Conservation (phyloP, 2,113 vertebrate species). For the Lepus europaeus region DNA sequence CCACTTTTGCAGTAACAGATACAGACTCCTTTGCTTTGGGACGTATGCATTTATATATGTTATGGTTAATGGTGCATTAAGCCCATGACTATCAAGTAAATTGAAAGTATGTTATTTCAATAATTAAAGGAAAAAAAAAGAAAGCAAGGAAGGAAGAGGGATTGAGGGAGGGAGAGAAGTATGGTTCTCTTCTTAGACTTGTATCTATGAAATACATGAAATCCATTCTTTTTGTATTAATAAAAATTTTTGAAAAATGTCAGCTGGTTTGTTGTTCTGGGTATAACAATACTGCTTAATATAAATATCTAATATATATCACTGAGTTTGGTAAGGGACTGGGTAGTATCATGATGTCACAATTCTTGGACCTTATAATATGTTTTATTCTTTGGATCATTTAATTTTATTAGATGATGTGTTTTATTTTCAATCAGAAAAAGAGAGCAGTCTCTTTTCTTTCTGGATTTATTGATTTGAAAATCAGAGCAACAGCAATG, state of each 20-base stretch:
- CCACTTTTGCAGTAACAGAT: background rate
- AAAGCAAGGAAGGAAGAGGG: no score
- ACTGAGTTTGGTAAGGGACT: conserved; percentile 59
- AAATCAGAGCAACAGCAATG: no score
- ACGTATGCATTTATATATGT: background rate
- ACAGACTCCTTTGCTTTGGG: background rate
- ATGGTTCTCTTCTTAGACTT: no score
- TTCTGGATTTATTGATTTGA: no score
- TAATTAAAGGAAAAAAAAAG: no score
- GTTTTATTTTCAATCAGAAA: conserved; percentile 84
- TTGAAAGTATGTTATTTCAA: no score
- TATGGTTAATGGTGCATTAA: no score
- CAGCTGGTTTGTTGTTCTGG: background rate
- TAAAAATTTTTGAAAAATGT: background rate
- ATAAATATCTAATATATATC: conserved; percentile 70
- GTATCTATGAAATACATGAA: no score
- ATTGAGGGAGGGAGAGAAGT: no score
- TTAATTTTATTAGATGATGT: conserved; percentile 83
- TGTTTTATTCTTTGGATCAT: conserved; percentile 84
- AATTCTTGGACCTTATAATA: conserved; percentile 79
- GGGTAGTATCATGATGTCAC: conserved; percentile 71
- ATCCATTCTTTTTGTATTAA: no score
- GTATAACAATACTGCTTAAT: conserved; percentile 12
- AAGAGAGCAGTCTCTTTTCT: conserved; percentile 72
- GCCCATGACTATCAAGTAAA: no score